Percentiles rank a stretch among this genome's conserved stretches.
Conservation (phyloP, 2,797 vertebrate species). For the Macropodus opercularis region DNA sequence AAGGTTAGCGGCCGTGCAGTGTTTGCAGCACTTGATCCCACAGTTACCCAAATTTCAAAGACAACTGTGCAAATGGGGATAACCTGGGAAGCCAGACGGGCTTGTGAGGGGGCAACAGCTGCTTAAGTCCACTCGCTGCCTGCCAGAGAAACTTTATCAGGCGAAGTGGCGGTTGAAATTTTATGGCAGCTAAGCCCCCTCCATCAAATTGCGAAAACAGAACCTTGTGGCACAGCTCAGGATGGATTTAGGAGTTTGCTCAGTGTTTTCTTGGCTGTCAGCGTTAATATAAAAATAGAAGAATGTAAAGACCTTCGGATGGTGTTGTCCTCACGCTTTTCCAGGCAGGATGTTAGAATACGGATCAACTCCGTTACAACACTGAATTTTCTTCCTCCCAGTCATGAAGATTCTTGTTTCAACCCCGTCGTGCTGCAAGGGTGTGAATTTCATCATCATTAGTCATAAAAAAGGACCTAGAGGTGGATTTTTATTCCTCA, state of each 20-base stretch:
- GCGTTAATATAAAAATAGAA: constrained; percentile 55
- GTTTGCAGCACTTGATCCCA: constrained; percentile 52
- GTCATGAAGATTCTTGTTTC: background rate
- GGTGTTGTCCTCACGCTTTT: constrained; percentile 44
- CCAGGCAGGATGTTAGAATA: constrained; percentile 4
- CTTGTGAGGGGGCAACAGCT: constrained; percentile 70
- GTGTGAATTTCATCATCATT: background rate
- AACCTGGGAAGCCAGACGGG: constrained; percentile 63
- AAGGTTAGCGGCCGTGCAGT: constrained; percentile 34
- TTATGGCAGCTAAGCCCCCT: constrained; percentile 62
- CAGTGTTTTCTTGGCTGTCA: constrained; percentile 44
- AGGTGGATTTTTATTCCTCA: background rate
- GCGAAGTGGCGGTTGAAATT: constrained; percentile 69
- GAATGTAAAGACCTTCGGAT: constrained; percentile 44
- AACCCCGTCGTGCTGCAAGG: background rate
- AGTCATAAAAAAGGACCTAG: background rate
- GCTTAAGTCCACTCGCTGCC: constrained; percentile 48
- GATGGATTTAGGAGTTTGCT: constrained; percentile 58
- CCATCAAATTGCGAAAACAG: constrained; percentile 69
- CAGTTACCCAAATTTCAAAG: constrained; percentile 56
- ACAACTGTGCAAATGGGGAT: constrained; percentile 71
- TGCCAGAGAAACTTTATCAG: constrained; percentile 63
- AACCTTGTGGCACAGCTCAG: constrained; percentile 67
- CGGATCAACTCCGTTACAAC: background rate
- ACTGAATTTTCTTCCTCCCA: background rate